phyloP scores from a whole-genome alignment of 2,888 invertebrate genomes.

The Calliphora vomitoria region DNA sequence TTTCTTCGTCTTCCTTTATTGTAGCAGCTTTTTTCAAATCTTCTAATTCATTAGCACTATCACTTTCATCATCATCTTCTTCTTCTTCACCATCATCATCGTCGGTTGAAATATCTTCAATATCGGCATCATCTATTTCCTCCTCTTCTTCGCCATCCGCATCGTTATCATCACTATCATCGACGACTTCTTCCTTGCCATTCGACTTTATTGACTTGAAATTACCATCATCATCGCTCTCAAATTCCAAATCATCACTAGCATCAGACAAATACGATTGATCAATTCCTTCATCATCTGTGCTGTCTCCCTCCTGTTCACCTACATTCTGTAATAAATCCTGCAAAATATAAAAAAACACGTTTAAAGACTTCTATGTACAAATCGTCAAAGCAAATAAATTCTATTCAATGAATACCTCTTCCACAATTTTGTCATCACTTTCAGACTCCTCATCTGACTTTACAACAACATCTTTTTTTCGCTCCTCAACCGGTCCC shows the following conservation, averaged over 20 bases:
- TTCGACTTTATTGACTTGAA: slow-evolving; percentile 80
- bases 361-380: neutral
- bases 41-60: slow-evolving; percentile 60
- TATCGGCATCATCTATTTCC: slow-evolving; percentile 80
- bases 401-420: slow-evolving; percentile 14
- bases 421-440: slow-evolving; percentile 30
- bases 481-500: slow-evolving; percentile 32
- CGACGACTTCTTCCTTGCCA: slow-evolving; percentile 74
- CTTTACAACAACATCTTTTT: slow-evolving; percentile 41
- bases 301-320: slow-evolving; percentile 85
- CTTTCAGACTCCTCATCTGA: slow-evolving; percentile 20
- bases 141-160: slow-evolving; percentile 78
- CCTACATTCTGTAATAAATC: slow-evolving; percentile 81
- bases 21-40: neutral
- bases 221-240: slow-evolving; percentile 86
- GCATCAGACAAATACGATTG: slow-evolving; percentile 81
- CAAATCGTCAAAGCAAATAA: neutral
- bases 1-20: neutral
- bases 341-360: slow-evolving; percentile 72
- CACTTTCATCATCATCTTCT: slow-evolving; percentile 75
- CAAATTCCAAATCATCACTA: slow-evolving; percentile 85
- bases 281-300: slow-evolving; percentile 83
- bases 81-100: slow-evolving; percentile 84
- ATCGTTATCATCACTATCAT: slow-evolving; percentile 79
- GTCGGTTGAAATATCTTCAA: slow-evolving; percentile 81